Evolutionary conservation across 2,113 vertebrate species (phyloP).

Genomic region (Electrona antarctica): DNA sequence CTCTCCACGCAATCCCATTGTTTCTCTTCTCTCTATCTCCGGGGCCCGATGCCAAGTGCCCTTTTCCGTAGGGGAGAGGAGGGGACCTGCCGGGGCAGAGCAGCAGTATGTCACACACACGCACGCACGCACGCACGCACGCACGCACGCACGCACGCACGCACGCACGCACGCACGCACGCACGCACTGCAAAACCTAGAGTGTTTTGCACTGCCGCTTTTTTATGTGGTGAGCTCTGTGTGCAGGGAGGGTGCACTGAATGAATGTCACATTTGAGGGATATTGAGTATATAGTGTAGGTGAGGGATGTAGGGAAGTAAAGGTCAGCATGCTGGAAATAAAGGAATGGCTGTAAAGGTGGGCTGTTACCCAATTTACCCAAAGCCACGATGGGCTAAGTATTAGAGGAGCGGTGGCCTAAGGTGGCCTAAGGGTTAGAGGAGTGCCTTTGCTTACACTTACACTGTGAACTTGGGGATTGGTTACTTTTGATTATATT

Average conservation of each 20-base stretch:
- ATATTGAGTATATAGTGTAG: not conserved
- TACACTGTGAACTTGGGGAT: no score
- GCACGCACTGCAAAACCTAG: not conserved
- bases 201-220: not conserved
- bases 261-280: constrained; percentile 16
- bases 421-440: no score
- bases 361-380: no score
- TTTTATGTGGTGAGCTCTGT: constrained; percentile 10
- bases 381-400: no score
- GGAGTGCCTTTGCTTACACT: no score
- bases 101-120: constrained; percentile 9
- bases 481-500: no score
- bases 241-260: not conserved
- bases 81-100: constrained; percentile 30
- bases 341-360: no score
- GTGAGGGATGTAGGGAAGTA: not conserved
- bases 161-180: no score
- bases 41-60: constrained; percentile 22
- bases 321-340: constrained; percentile 12
- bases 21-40: constrained; percentile 27
- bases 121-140: no score
- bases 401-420: no score
- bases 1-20: not conserved
- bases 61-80: constrained; percentile 13
- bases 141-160: no score